Conservation (phyloP, 2,797 vertebrate genomes). For the Molothrus aeneus region DNA sequence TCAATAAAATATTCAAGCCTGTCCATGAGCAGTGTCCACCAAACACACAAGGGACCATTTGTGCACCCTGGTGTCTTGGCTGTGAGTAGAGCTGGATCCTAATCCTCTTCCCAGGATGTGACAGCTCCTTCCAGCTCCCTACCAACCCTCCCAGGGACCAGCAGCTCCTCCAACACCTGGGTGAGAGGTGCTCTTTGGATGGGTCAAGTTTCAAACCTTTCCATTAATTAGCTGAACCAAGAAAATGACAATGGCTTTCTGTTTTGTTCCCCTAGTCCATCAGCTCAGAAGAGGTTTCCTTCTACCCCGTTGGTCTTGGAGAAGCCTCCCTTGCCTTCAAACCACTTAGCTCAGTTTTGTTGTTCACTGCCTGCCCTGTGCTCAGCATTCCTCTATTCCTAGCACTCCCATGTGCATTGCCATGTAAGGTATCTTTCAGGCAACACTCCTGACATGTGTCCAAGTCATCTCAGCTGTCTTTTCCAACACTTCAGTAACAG, state of each 20-base stretch:
- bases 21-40: background rate
- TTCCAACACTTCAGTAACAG: background rate
- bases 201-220: background rate
- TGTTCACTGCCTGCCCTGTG: background rate
- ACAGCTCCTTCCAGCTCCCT: background rate
- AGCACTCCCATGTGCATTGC: background rate
- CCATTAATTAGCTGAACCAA: background rate
- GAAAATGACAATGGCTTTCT: background rate
- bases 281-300: background rate
- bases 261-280: background rate
- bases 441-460: background rate
- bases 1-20: background rate
- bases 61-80: background rate
- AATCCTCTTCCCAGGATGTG: background rate
- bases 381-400: background rate
- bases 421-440: background rate
- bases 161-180: fast-evolving
- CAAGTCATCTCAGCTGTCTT: slow-evolving; percentile 22
- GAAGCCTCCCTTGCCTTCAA: background rate
- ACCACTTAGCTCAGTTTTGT: background rate
- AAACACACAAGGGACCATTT: background rate
- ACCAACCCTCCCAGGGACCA: background rate
- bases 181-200: background rate
- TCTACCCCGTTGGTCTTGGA: background rate
- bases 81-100: background rate